Conservation (phyloP, 2,797 vertebrate genomes). For the Sarcoramphus papa region DNA sequence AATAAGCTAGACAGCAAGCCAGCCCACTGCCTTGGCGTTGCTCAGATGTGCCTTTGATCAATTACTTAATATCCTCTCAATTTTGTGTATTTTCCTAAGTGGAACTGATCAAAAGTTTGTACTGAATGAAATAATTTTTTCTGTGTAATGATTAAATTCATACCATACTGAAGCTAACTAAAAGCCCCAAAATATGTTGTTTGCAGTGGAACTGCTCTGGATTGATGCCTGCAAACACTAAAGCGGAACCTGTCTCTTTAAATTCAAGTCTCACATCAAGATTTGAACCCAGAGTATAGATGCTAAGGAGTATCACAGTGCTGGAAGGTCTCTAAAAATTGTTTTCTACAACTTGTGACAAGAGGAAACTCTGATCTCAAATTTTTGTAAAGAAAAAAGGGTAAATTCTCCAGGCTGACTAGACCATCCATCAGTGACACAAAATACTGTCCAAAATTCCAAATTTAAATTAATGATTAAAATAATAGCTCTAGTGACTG, state of each 20-base stretch:
- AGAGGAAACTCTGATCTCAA: background rate
- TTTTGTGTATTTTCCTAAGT: conserved; percentile 13
- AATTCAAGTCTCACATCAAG: background rate
- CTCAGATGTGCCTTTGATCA: conserved; percentile 24
- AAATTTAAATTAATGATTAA: background rate
- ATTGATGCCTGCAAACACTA: background rate
- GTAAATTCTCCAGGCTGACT: background rate
- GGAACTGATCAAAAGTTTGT: conserved; percentile 25
- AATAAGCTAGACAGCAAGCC: conserved; percentile 27
- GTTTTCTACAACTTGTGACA: background rate
- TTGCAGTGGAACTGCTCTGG: background rate
- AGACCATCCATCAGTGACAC: background rate
- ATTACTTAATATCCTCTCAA: conserved; percentile 19
- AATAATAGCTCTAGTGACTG: background rate
- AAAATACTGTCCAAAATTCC: background rate
- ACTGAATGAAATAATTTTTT: background rate
- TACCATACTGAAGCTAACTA: background rate
- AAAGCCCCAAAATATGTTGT: background rate
- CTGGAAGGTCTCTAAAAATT: background rate
- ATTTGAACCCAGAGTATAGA: background rate
- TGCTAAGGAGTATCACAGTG: background rate
- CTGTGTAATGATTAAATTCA: background rate
- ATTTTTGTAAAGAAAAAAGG: background rate
- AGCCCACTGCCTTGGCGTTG: conserved; percentile 13
- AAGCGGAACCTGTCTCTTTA: background rate